Evolutionary conservation across 1,140 invertebrate species (phyloP).

Genomic region (Drosophila azteca): DNA sequence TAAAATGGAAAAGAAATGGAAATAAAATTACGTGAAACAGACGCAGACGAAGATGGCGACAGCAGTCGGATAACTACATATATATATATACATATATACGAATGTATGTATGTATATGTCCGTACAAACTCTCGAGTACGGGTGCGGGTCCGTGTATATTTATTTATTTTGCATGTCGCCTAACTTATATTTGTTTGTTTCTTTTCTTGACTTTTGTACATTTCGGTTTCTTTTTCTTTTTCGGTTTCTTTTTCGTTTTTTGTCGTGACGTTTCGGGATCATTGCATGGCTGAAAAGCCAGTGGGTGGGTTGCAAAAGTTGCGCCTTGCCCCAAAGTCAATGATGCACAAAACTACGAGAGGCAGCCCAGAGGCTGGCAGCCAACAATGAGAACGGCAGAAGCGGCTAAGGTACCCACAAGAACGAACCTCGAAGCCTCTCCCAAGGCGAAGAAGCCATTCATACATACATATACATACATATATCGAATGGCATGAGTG

Average conservation of each 20-base stretch:
- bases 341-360: conserved; percentile 63
- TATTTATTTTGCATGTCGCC: conserved; percentile 56
- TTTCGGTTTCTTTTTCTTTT: conserved; percentile 16
- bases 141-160: conserved; percentile 12
- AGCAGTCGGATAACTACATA: conserved; percentile 23
- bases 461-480: too few species aligned
- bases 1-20: conserved; percentile 49
- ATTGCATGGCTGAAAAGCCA: conserved; percentile 44
- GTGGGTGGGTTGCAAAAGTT: conserved; percentile 24
- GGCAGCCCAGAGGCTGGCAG: conserved; percentile 17
- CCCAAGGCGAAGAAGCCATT: not conserved
- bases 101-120: not conserved
- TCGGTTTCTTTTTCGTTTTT: conserved; percentile 11
- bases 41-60: conserved; percentile 50
- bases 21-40: conserved; percentile 59
- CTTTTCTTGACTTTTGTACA: conserved; percentile 16
- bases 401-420: too few species aligned
- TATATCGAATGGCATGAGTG: too few species aligned
- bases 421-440: not conserved
- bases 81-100: too few species aligned
- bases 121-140: not conserved
- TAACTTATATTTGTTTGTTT: conserved; percentile 65
- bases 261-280: conserved; percentile 60
- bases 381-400: conserved; percentile 10
- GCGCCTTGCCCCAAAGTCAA: conserved; percentile 59